These are phyloP conservation scores for Saccostrea echinata DNA, from an alignment of 1,140 invertebrate species.

Conservation along the genomic window DNA sequence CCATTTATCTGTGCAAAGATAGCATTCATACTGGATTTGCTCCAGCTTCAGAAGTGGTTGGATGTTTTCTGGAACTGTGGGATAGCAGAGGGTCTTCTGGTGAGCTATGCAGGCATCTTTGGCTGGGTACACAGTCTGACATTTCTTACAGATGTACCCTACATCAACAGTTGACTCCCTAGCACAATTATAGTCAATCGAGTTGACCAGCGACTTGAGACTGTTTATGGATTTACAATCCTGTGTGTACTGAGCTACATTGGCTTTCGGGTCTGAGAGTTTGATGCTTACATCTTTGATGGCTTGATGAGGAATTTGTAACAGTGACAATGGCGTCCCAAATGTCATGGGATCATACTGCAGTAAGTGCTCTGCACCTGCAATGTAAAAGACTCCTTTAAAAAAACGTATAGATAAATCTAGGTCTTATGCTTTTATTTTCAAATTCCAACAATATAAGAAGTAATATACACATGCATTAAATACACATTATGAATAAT, in stretches of 20 bases:
- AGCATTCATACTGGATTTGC: slow-evolving; percentile 86
- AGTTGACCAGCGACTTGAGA: slow-evolving; percentile 73
- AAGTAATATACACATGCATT: too few relatives aligned
- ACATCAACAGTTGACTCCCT: slow-evolving; percentile 87
- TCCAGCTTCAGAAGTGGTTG: slow-evolving; percentile 79
- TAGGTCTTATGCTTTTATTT: background rate
- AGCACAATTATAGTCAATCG: slow-evolving; percentile 73
- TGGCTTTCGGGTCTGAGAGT: slow-evolving; percentile 78
- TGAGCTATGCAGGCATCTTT: slow-evolving; percentile 87
- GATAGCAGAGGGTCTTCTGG: slow-evolving; percentile 85
- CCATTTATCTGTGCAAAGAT: slow-evolving; percentile 83
- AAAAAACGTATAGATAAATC: background rate
- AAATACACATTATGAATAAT: too few relatives aligned
- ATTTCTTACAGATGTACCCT: slow-evolving; percentile 92
- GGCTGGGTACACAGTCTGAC: slow-evolving; percentile 89
- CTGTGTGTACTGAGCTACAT: slow-evolving; percentile 80
- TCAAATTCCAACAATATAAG: background rate
- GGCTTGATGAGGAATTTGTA: slow-evolving; percentile 81
- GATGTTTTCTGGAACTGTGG: slow-evolving; percentile 79
- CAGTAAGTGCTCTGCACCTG: slow-evolving; percentile 76
- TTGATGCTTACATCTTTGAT: slow-evolving; percentile 81
- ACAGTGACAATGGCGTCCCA: slow-evolving; percentile 81
- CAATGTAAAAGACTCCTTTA: slow-evolving; percentile 41
- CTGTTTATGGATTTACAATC: slow-evolving; percentile 80
- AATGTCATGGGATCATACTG: slow-evolving; percentile 80